phyloP scores from a whole-genome alignment of 2,113 vertebrate species.

The Neopipo cinnamomea region DNA sequence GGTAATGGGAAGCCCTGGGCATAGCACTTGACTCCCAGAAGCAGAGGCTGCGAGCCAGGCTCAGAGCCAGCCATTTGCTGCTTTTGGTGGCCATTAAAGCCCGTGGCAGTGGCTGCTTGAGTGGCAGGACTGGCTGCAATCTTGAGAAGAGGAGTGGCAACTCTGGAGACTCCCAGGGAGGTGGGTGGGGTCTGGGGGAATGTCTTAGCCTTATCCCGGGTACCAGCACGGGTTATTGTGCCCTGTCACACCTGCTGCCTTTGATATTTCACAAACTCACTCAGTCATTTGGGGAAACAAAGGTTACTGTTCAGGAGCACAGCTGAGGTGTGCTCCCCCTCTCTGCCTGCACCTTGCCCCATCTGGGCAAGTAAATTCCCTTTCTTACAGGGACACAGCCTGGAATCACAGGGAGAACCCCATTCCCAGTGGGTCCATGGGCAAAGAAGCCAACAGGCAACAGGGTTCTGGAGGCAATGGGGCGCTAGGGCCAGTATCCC shows the following conservation, averaged over 20 bases:
- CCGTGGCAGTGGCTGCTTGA: not conserved
- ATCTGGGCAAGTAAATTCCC: not conserved
- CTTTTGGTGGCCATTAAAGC: not conserved
- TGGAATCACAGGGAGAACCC: not conserved
- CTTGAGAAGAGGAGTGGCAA: not conserved
- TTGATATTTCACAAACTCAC: not conserved
- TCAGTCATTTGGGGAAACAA: not conserved
- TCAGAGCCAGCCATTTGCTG: not conserved
- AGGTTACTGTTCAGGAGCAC: not conserved
- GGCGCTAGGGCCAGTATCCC: not conserved
- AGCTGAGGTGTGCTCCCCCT: not conserved
- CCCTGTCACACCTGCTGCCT: not conserved
- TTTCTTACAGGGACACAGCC: not conserved
- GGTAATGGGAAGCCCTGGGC: not conserved
- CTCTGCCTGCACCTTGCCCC: not conserved
- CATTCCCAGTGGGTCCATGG: not conserved
- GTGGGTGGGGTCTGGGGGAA: fast-evolving
- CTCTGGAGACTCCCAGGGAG: not conserved
- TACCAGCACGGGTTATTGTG: not conserved
- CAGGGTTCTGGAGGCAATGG: not conserved
- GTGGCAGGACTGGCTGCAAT: not conserved
- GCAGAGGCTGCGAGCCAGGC: not conserved
- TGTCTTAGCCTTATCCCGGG: not conserved
- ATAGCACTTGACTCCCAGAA: not conserved
- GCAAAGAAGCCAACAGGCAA: not conserved